A percentile compares a stretch with the other conserved stretches of the same genome.
These are phyloP conservation scores for Synanthedon vespiformis DNA, from an alignment of 2,888 invertebrate genomes.

Conservation along the genomic window DNA sequence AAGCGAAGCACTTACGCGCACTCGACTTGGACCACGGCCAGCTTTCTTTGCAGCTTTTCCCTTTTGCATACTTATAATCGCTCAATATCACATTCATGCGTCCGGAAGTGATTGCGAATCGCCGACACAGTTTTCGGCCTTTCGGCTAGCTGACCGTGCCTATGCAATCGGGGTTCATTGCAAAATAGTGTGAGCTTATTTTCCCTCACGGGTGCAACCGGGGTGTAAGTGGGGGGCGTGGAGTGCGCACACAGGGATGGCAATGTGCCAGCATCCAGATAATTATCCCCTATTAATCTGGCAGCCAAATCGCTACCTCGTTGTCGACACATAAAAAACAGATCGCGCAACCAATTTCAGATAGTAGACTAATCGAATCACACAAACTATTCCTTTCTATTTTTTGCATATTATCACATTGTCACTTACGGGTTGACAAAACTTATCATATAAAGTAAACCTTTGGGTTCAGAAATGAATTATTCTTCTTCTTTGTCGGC, in stretches of 20 bases:
- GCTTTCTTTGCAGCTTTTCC: conserved; percentile 21
- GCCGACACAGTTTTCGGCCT: neutral
- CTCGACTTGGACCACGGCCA: conserved; percentile 33
- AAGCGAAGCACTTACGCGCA: conserved; percentile 30
- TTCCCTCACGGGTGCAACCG: neutral
- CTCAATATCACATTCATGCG: conserved; percentile 24
- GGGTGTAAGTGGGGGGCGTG: neutral
- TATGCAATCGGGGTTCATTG: too few relatives aligned
- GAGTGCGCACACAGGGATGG: conserved; percentile 15
- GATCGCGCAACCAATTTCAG: neutral
- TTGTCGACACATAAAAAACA: conserved; percentile 24
- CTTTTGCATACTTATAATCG: conserved; percentile 28
- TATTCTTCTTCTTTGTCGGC: too few relatives aligned
- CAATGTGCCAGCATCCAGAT: conserved; percentile 32
- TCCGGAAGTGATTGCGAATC: conserved; percentile 4
- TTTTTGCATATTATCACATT: too few relatives aligned
- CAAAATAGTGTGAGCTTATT: neutral
- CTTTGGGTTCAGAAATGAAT: too few relatives aligned
- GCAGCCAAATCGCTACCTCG: conserved; percentile 33
- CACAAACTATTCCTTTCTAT: too few relatives aligned
- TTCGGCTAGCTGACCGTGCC: too few relatives aligned
- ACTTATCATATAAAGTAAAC: too few relatives aligned
- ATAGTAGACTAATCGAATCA: neutral
- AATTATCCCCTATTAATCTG: conserved; percentile 52
- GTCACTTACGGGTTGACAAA: too few relatives aligned